Percentiles rank a stretch among this genome's conserved stretches.
phyloP scores from a whole-genome alignment of 1,140 invertebrate species.

The Drosophila fuyamai region DNA sequence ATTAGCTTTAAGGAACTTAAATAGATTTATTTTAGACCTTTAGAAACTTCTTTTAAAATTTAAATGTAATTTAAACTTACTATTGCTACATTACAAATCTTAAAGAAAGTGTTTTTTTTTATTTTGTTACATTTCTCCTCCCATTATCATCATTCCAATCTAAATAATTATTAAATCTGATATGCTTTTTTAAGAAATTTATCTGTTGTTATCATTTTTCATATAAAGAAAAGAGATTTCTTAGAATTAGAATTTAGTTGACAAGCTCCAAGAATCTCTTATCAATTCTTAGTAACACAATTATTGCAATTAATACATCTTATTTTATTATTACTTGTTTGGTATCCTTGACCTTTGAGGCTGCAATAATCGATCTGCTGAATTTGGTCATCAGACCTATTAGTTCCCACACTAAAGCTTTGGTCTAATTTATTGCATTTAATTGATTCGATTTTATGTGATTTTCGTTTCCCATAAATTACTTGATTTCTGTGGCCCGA shows the following conservation, averaged over 20 bases:
- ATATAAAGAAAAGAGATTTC: not conserved
- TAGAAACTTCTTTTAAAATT: no score
- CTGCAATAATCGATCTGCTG: constrained; percentile 2
- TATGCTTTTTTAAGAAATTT: not conserved
- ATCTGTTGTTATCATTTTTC: not conserved
- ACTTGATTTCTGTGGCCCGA: constrained; percentile 11
- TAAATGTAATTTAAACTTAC: no score
- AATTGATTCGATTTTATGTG: constrained; percentile 66
- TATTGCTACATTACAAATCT: no score
- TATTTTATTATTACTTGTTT: not conserved
- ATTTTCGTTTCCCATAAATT: constrained; percentile 45
- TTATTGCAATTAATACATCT: not conserved
- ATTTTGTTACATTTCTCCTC: no score
- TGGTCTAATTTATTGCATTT: constrained; percentile 67
- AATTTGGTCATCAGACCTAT: constrained; percentile 3
- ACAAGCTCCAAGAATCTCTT: not conserved
- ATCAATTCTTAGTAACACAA: not conserved
- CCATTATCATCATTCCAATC: not conserved
- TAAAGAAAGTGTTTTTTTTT: no score
- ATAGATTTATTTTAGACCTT: no score
- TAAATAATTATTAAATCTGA: not conserved
- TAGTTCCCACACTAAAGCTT: constrained; percentile 17
- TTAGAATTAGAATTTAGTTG: not conserved
- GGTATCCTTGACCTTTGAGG: constrained; percentile 52
- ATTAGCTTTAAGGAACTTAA: no score